Percentiles rank a stretch among this genome's conserved stretches.
These are phyloP conservation scores for Eubasilissa splendida DNA, from an alignment of 2,888 invertebrate genomes.

Conservation along the genomic window DNA sequence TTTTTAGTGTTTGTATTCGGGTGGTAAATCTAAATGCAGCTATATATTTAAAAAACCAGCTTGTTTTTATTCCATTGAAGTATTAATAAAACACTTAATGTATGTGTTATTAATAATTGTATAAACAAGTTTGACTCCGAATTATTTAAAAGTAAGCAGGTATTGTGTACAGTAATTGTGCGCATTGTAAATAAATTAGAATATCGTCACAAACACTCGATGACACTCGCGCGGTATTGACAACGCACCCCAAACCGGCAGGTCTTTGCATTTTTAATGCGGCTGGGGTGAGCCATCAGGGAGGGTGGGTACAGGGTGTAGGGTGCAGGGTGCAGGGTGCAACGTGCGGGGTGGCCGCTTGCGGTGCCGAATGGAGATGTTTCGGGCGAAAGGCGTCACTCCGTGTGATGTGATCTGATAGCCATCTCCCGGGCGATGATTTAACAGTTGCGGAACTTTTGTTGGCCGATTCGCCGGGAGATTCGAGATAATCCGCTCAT, in stretches of 20 bases:
- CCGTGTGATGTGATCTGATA: conserved; percentile 75
- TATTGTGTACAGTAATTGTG: not conserved
- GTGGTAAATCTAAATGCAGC: too few species aligned
- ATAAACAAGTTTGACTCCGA: too few species aligned
- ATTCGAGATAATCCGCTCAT: conserved; percentile 43
- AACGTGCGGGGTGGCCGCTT: conserved; percentile 60
- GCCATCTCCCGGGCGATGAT: conserved; percentile 73
- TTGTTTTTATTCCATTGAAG: too few species aligned
- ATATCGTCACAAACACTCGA: conserved; percentile 39
- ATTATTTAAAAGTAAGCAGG: too few species aligned
- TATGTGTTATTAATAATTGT: too few species aligned
- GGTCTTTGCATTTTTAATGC: conserved; percentile 51
- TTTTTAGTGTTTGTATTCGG: too few species aligned
- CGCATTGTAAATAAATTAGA: conserved; percentile 40
- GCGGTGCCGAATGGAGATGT: conserved; percentile 72
- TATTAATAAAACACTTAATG: too few species aligned
- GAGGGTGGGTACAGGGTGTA: not conserved
- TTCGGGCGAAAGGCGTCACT: conserved; percentile 73
- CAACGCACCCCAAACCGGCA: conserved; percentile 42
- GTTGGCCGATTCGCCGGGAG: conserved; percentile 61
- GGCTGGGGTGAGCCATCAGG: conserved; percentile 11
- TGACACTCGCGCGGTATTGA: conserved; percentile 34
- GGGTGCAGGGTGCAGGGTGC: not conserved
- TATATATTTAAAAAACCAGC: too few species aligned
- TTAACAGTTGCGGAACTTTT: conserved; percentile 66